phyloP scores from a whole-genome alignment of 2,113 vertebrate genomes.

The Ptilonorhynchus violaceus region DNA sequence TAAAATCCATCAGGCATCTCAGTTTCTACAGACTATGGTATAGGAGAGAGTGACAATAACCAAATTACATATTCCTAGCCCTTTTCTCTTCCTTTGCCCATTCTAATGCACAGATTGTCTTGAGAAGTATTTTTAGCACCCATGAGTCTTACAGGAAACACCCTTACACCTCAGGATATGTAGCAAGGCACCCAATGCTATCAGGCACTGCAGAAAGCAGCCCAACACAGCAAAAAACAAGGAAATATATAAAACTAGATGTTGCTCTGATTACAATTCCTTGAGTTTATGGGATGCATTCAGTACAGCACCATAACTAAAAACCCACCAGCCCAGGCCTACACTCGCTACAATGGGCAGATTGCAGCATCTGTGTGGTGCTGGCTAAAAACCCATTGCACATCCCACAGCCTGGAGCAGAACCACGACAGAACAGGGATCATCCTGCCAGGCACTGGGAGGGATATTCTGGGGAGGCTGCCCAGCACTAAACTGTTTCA shows the following conservation, averaged over 20 bases:
- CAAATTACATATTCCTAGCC: background rate
- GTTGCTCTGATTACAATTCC: background rate
- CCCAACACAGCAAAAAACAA: background rate
- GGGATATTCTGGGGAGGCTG: background rate
- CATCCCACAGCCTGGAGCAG: background rate
- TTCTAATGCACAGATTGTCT: background rate
- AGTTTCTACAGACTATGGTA: background rate
- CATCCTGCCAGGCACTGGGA: background rate
- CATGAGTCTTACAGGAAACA: background rate
- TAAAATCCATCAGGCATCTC: background rate
- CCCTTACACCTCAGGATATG: background rate
- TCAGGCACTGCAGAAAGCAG: background rate
- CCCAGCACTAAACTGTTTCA: background rate
- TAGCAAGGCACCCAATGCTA: background rate
- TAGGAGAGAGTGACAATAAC: background rate
- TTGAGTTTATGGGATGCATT: background rate
- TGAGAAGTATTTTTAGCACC: background rate
- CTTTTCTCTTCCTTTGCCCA: background rate
- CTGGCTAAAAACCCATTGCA: background rate
- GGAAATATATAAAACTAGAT: background rate
- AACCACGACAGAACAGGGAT: background rate
- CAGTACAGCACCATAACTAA: background rate
- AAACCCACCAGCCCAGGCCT: background rate
- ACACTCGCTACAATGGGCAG: rapidly evolving
- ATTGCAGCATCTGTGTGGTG: background rate